Evolutionary conservation across 2,113 vertebrate species (phyloP).

Genomic region (Protobothrops flavoviridis): DNA sequence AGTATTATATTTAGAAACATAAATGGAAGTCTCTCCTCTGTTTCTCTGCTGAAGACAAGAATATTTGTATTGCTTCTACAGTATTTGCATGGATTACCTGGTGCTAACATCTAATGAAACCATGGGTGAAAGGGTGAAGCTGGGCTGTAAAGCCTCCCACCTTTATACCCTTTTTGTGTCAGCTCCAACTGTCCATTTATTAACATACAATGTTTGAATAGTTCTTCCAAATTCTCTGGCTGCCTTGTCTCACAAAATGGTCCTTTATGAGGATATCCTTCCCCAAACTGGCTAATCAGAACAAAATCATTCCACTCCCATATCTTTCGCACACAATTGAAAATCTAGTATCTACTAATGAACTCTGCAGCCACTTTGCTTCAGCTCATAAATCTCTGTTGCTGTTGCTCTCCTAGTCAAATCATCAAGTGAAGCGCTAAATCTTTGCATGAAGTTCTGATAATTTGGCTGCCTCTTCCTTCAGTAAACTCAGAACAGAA

Average conservation of each 20-base stretch:
- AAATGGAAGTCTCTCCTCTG: neutral
- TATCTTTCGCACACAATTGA: neutral
- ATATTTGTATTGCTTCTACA: neutral
- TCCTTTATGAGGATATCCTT: neutral
- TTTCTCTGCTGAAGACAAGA: neutral
- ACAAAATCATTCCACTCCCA: neutral
- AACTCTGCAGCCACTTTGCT: neutral
- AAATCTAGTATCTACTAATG: neutral
- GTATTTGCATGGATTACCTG: neutral
- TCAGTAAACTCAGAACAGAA: neutral
- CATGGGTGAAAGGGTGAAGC: neutral
- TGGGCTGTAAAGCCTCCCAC: neutral
- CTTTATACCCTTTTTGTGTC: neutral
- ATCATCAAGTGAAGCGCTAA: neutral
- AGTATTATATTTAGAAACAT: neutral
- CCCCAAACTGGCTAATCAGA: neutral
- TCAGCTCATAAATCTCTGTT: neutral
- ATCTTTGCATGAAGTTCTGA: neutral
- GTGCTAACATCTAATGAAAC: neutral
- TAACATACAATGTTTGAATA: neutral
- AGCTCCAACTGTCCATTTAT: neutral
- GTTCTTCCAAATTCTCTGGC: neutral
- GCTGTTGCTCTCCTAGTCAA: neutral
- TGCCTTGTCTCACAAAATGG: neutral
- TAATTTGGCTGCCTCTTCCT: neutral